Base-by-base conservation (phyloP, 2,113 vertebrate species). In the Limnothrissa miodon region DNA sequence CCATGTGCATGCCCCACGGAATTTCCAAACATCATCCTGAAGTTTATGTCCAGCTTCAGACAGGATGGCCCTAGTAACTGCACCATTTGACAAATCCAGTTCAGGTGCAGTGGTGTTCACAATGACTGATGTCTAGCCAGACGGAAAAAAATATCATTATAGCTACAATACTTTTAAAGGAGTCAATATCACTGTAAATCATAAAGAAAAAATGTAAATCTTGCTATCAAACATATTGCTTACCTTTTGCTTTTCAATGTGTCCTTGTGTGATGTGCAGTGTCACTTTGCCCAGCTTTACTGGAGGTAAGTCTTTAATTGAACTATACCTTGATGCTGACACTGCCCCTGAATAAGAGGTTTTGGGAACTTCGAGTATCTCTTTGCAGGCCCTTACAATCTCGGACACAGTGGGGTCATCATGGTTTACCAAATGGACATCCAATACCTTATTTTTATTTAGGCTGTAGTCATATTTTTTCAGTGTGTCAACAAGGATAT, bases 371-470 rank as follows among this genome's bases (percentile, higher is more conserved):
- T 56, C 81, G 0, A 96, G 83, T 1, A 90, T 10, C 0, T 0
- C 0, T 83, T 48, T 80, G 85, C 95, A 95, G 11, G 95, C 93
- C 9, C 1, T 82, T 87, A 91, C 90, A 91, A 99, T 96, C 87
- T 94, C 94, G 39, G 0, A 39, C 23, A 97, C 96, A 0, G 96
- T 90, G 1, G 15, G 74, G 0, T 97, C 94, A 2, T 92, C 93
- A 2, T 95, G 78, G 91, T 97, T 97, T 29, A 96, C 95, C n/a
- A 99, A 86, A 29, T 81, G 88, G 82, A 99, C 93, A 81, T 98
- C 94, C 56, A 62, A 0, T 0, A 11, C 23, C 15, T 5, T 79
- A 36, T 4, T 4, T 5, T 0, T 10, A 0, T 1, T 0, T 0
- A 0, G 0, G 0, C 0, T 0, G 0, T 88, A 66, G 29, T 84